phyloP scores from a whole-genome alignment of 2,888 invertebrate genomes.

The Achlya flavicornis region DNA sequence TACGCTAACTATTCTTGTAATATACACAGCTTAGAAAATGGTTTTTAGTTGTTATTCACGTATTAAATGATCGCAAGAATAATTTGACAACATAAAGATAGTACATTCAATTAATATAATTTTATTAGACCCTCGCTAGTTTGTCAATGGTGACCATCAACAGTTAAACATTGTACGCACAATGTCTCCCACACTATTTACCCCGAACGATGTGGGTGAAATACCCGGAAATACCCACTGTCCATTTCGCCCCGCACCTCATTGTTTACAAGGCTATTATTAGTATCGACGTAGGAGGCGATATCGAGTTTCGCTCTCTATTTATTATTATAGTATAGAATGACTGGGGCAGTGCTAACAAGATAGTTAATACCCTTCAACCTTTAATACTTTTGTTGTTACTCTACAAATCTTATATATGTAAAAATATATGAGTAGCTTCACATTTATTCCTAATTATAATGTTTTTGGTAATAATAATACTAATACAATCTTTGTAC shows the following conservation, averaged over 20 bases:
- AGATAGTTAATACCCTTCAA: not conserved
- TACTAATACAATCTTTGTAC: no score
- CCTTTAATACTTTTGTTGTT: not conserved
- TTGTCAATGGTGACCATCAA: not conserved
- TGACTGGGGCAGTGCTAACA: conserved; percentile 1
- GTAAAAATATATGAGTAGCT: not conserved
- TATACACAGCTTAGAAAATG: no score
- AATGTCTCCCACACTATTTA: not conserved
- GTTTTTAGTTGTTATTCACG: no score
- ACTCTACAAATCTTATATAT: not conserved
- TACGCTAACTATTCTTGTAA: no score
- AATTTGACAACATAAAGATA: no score
- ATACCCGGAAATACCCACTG: conserved; percentile 6
- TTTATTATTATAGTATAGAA: conserved; percentile 6
- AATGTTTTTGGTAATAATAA: no score
- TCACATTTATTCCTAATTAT: no score
- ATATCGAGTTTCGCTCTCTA: conserved; percentile 2
- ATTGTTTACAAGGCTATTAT: conserved; percentile 6
- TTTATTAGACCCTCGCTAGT: no score
- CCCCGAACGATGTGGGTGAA: not conserved
- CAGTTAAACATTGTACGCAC: not conserved
- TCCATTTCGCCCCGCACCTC: conserved; percentile 1
- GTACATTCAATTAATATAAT: no score
- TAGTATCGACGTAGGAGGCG: not conserved
- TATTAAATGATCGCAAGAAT: no score